These are phyloP conservation scores for Tachyglossus aculeatus DNA, from an alignment of 2,797 vertebrate genomes.

Conservation along the genomic window DNA sequence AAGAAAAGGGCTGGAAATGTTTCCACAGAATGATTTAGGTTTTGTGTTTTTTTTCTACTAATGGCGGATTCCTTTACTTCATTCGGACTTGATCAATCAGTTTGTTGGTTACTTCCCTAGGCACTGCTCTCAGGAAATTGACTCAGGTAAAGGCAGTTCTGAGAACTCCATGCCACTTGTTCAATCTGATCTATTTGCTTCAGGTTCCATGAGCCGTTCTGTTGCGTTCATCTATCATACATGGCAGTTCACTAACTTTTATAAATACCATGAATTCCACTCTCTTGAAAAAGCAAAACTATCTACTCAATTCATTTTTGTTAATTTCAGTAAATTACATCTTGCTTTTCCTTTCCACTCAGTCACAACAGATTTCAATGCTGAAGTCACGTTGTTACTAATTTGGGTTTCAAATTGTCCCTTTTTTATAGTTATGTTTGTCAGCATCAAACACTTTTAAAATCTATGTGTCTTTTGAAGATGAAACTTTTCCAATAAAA, in stretches of 20 bases:
- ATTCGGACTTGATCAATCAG: too few relatives aligned
- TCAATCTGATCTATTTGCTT: not conserved
- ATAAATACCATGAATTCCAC: not conserved
- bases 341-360: not conserved
- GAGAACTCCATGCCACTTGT: too few relatives aligned
- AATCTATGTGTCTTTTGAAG: constrained; percentile 26
- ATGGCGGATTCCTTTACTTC: too few relatives aligned
- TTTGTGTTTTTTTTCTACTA: too few relatives aligned
- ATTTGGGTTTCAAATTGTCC: constrained; percentile 33
- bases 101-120: too few relatives aligned
- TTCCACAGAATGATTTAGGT: too few relatives aligned
- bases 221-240: not conserved
- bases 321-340: constrained; percentile 30
- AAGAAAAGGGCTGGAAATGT: too few relatives aligned
- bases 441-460: constrained; percentile 32
- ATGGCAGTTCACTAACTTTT: not conserved
- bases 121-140: too few relatives aligned
- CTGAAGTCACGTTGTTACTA: constrained; percentile 17
- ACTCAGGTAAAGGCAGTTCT: too few relatives aligned
- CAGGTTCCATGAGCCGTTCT: not conserved
- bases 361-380: constrained; percentile 6
- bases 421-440: constrained; percentile 37
- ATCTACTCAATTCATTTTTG: not conserved
- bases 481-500: constrained; percentile 13
- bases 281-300: not conserved